Evolutionary conservation across 30 jellyfish, hydroid and myxozoan genomes (phyloP).

Genomic region (Sanderia malayensis): DNA sequence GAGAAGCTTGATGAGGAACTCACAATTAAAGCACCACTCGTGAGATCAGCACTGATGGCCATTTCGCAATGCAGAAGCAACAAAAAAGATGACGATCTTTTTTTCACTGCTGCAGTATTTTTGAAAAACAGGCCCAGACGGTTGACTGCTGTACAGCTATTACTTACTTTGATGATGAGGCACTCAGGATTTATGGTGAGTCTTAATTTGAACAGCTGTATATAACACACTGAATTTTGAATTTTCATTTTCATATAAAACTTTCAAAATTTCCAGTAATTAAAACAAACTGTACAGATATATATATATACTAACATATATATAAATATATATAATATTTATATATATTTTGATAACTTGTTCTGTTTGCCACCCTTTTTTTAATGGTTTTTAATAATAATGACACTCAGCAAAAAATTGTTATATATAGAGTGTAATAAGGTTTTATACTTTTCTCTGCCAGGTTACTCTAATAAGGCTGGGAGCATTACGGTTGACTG

Average conservation of each 20-base stretch:
- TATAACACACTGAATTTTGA: neutral
- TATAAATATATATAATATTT: too few relatives aligned
- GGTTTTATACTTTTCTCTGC: neutral
- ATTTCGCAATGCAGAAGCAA: conserved; percentile 10
- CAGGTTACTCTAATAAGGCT: conserved; percentile 43
- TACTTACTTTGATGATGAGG: conserved; percentile 14
- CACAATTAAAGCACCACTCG: conserved; percentile 15
- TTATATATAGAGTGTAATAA: too few relatives aligned
- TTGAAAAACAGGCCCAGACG: conserved; percentile 41
- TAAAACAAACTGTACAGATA: too few relatives aligned
- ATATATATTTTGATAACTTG: too few relatives aligned
- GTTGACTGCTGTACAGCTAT: conserved; percentile 37
- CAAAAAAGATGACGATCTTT: conserved; percentile 21
- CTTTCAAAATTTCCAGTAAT: neutral
- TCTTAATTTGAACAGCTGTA: neutral
- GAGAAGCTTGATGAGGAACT: conserved; percentile 35
- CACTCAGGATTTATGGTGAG: conserved; percentile 46
- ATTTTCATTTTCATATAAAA: neutral
- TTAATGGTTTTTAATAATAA: too few relatives aligned
- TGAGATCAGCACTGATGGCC: conserved; percentile 28
- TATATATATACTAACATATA: too few relatives aligned
- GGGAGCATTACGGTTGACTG: conserved; percentile 24
- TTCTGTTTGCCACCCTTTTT: too few relatives aligned
- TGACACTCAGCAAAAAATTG: neutral
- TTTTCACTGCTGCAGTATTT: conserved; percentile 38